Conservation (phyloP, 2,888 invertebrate species). For the Cataglyphis albicans region DNA sequence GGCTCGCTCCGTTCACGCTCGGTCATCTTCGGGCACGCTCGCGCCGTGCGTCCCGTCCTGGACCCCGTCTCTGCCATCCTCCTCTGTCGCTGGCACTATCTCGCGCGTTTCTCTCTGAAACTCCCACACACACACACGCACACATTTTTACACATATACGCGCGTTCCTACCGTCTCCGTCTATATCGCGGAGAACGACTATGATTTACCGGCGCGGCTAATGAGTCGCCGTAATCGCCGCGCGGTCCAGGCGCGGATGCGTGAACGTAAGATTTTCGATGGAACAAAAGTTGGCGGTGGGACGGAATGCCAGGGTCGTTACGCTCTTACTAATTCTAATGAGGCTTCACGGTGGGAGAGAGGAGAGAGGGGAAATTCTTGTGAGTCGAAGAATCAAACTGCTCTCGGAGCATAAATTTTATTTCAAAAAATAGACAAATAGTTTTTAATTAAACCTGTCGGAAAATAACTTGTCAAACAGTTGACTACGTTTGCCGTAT, state of each 20-base stretch:
- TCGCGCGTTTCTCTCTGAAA: constrained; percentile 22
- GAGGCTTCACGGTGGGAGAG: background rate
- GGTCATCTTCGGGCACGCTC: constrained; percentile 73
- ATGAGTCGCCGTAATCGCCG: constrained; percentile 80
- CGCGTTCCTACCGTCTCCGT: constrained; percentile 11
- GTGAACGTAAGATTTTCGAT: constrained; percentile 54
- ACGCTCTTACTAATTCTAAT: constrained; percentile 29
- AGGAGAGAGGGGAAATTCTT: background rate
- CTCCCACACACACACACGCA: constrained; percentile 48
- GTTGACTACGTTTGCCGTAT: background rate
- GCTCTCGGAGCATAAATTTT: background rate
- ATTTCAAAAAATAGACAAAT: background rate
- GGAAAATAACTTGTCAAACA: background rate
- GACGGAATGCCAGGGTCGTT: constrained; percentile 34
- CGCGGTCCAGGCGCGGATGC: constrained; percentile 62
- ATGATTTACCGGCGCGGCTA: constrained; percentile 82
- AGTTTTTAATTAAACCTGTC: background rate
- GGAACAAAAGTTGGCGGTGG: constrained; percentile 15
- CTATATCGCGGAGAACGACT: constrained; percentile 69
- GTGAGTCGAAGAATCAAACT: background rate
- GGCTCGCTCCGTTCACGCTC: constrained; percentile 71
- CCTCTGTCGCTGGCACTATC: constrained; percentile 36
- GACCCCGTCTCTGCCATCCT: constrained; percentile 30
- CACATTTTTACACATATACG: constrained; percentile 42
- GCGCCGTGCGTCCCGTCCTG: constrained; percentile 47